These are phyloP conservation scores for Clivina fossor DNA, from an alignment of 2,888 invertebrate genomes.

Conservation along the genomic window DNA sequence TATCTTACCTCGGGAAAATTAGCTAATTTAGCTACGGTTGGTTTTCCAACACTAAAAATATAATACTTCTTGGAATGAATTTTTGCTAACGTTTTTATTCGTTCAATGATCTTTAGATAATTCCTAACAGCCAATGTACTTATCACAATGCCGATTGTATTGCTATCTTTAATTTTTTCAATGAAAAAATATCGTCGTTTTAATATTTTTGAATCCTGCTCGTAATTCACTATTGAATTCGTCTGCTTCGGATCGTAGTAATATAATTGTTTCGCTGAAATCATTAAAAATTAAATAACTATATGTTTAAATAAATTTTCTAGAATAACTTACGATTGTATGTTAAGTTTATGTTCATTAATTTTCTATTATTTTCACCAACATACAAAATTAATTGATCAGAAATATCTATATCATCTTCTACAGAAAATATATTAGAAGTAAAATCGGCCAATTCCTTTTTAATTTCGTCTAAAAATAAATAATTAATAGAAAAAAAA, in stretches of 20 bases:
- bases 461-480: constrained; percentile 48
- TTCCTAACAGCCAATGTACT: constrained; percentile 85
- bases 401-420: constrained; percentile 40
- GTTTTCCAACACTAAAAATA: constrained; percentile 90
- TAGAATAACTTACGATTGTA: constrained; percentile 44
- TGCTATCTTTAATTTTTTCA: constrained; percentile 90
- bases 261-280: constrained; percentile 61
- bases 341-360: constrained; percentile 56
- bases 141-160: constrained; percentile 84
- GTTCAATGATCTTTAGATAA: constrained; percentile 72
- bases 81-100: constrained; percentile 72
- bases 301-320: constrained; percentile 17
- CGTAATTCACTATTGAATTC: constrained; percentile 48
- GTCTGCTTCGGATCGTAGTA: constrained; percentile 56
- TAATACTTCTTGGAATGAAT: constrained; percentile 84
- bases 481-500: constrained; percentile 37
- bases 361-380: constrained; percentile 56
- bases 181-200: constrained; percentile 80
- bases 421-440: constrained; percentile 16
- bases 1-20: constrained; percentile 92
- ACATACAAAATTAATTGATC: constrained; percentile 57
- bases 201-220: constrained; percentile 62
- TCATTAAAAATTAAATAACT: constrained; percentile 33
- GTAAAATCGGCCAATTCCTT: constrained; percentile 1
- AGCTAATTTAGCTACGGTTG: constrained; percentile 91